Evolutionary conservation across 35 echinoderm and acorn worm species (phyloP), one percentile per base, ranked within the genome.

Genomic region (Eucidaris tribuloides): DNA sequence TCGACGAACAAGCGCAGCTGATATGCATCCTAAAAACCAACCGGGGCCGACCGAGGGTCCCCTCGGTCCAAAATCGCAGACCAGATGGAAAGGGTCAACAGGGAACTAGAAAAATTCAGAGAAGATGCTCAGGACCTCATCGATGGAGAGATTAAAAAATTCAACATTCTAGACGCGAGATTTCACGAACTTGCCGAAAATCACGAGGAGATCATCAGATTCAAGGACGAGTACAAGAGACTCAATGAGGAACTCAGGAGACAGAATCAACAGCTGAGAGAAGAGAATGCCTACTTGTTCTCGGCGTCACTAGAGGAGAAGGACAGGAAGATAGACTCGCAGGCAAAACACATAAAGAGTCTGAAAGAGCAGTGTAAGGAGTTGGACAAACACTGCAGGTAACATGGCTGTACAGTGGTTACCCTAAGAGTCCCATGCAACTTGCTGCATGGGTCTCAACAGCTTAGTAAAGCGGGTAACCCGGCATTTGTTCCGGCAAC

Each of bases 211-310:
- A 86, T 99, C 82, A 99, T 99, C 11, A 77, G 68, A 20, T 80
- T 99, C 27, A 99, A 99, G 76, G 96, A 99, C 71, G 96, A 99
- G 33, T 99, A 99, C 56, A 99, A 99, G 62, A 71, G 77, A 34
- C 91, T 90, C 40, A 99, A 99, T 87, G 87, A 90, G 57, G 72
- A 90, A 37, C 59, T 99, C 19, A 86, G 82, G 35, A 49, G 65
- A 46, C 52, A 99, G 58, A 99, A 99, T 84, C 63, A 57, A 45
- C 64, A 80, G 29, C 64, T 99, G 25, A 61, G 65, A 7, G 77
- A 87, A 36, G 96, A 99, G 45, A 99, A 93, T 59, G 38, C 43
- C 28, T 83, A 56, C 18, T 46, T 99, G 33, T 99, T 99, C 86
- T 99, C 86, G 31, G 81, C 58, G 44, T 58, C 91, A 19, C 44